Evolutionary conservation across 92 coral and sea anemone genomes (phyloP), one percentile per base, ranked within the genome.

Genomic region (Diadumene lineata): DNA sequence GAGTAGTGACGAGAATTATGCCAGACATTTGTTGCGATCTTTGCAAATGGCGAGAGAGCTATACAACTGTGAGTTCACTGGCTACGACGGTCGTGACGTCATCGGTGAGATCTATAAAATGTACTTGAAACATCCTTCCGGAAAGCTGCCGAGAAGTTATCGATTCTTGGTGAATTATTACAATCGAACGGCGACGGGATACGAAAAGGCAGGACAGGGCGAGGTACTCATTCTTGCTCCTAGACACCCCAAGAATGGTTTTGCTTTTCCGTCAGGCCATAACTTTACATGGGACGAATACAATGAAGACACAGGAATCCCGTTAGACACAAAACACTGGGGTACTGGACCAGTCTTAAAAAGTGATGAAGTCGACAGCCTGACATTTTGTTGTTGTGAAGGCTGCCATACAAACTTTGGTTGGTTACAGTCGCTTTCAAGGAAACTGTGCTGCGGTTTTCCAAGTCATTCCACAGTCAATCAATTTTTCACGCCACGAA

Each of bases 371-470:
- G 92, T 87, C 50, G 98, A 92, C 58, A 78, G 92, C 31, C 79
- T 92, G 25, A 92, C 98, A 27, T 92, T 83, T 50, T 89, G 98
- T 74, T 92, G 98, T 67, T 92, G 98, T 55, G 94, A 88, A 66
- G 84, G 86, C 64, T 92, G 98, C 69, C 98, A 92, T 50, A 58
- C 64, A 23, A 58, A 26, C 26, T 1, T 6, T 58, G 64, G 64
- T 24, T n/a, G 26, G 28, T 58, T 22, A 27, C 77, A 43, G 3
- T 76, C 71, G 82, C 43, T 81, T 22, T 89, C 93, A 19, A 16
- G n/a, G 21, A 81, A 81, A 56, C 75, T 89, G 30, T 88, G 90
- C 76, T 31, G 72, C 66, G 79, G 86, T 7, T 91, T 91, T 68
- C 97, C 97, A 30, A 57, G 80, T 34, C 82, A 86, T n/a, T 70